Evolutionary conservation across 2,113 vertebrate species (phyloP), one percentile per base, ranked within the genome.

Genomic region (Sigmodon hispidus): DNA sequence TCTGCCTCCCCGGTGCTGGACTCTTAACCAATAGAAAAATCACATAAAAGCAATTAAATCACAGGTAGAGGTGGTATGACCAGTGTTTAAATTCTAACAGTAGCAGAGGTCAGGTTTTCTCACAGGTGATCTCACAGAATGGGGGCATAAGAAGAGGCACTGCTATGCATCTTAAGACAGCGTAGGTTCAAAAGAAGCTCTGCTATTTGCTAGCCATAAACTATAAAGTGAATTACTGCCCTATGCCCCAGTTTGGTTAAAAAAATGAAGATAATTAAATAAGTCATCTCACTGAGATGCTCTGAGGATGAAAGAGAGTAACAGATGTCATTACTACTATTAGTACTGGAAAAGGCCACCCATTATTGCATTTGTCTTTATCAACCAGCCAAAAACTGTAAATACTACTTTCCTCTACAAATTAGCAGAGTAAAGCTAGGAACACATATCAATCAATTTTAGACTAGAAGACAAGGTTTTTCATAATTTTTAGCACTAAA

Each of bases 291-390:
- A 96, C 0, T 77, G 94, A 96, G 52, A 52, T 61, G 72, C 59
- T 92, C 8, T 94, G 45, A 95, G 52, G 86, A 94, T 61, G 59
- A 90, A 93, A 87, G 29, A 80, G 94, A 52, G 22, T 85, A 91
- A 88, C 0, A 70, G 75, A 96, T 90, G 63, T 7, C 87, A 61
- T 75, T 19, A 92, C 12, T 43, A 84, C 3, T 26, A 24, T 80
- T 84, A 89, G 55, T 29, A n/a, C 79, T 91, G 84, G 89, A 89
- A 48, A 55, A 70, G 26, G 50, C 8, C 69, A 40, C 19, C 69
- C 70, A 70, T 69, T 85, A 95, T 3, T 77, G 36, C 76, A 65
- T 67, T 40, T 65, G 29, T 26, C 16, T 24, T 55, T 13, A 69
- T 80, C 31, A n/a, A 90, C 52, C 11, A 90, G 70, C 11, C 22